Conservation (phyloP, 2,797 vertebrate species). For the Gymnothorax javanicus region DNA sequence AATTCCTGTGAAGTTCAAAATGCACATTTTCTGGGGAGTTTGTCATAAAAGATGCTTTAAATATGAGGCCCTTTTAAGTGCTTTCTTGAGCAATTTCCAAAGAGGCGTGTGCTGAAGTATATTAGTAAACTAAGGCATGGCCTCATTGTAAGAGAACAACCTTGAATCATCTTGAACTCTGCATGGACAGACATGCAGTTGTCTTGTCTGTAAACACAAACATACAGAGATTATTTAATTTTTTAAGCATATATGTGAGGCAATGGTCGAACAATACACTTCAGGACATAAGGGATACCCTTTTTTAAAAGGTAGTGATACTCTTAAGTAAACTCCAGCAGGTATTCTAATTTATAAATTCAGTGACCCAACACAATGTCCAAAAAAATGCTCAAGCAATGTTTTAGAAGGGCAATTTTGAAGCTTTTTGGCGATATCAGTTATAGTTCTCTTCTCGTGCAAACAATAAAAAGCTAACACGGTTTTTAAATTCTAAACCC, state of each 20-base stretch:
- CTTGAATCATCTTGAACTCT: neutral
- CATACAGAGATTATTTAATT: neutral
- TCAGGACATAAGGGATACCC: no score
- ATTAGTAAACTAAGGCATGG: neutral
- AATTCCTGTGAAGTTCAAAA: neutral
- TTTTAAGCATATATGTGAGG: no score
- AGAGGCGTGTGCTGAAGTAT: neutral
- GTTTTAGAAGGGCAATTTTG: neutral
- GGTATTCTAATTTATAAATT: neutral
- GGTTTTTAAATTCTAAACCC: no score
- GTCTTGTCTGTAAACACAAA: neutral
- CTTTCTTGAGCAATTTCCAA: slow-evolving; percentile 8
- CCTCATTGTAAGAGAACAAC: neutral
- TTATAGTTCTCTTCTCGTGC: neutral
- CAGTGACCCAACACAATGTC: neutral
- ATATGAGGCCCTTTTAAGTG: neutral
- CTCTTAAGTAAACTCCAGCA: neutral
- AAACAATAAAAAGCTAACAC: no score
- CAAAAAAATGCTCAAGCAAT: neutral
- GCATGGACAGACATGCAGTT: neutral
- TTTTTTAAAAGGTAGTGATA: neutral
- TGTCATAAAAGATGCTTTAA: neutral
- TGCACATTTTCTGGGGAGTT: neutral
- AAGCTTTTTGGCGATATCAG: neutral
- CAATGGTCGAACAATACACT: no score